These are phyloP conservation scores for Aphaenogaster floridana DNA, from an alignment of 1,140 invertebrate species.

Conservation along the genomic window DNA sequence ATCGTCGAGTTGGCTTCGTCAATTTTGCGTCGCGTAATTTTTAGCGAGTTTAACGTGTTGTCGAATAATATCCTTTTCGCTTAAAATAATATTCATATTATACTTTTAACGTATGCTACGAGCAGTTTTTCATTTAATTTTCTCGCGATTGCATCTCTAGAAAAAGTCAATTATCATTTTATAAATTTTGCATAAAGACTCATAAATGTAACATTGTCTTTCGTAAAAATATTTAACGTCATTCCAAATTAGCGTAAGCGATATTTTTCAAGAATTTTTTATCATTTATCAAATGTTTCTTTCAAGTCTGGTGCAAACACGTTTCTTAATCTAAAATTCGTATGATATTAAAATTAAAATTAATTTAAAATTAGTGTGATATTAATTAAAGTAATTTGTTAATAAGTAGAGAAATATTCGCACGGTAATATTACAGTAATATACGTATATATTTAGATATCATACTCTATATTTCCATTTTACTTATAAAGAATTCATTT, in stretches of 20 bases:
- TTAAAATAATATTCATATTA: neutral
- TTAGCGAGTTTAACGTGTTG: slow-evolving; percentile 1
- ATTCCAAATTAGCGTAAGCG: neutral
- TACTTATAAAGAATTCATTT: slow-evolving; percentile 10
- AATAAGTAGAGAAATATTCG: slow-evolving; percentile 15
- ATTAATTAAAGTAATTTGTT: slow-evolving; percentile 20
- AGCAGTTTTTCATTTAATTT: neutral
- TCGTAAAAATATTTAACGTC: neutral
- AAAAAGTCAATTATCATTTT: neutral
- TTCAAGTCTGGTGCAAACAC: neutral
- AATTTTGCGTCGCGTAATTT: slow-evolving; percentile 68
- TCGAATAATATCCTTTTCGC: slow-evolving; percentile 34
- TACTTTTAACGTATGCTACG: neutral
- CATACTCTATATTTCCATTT: slow-evolving; percentile 3
- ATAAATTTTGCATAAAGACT: neutral
- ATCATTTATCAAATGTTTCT: neutral
- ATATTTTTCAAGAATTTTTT: neutral
- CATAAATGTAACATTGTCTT: neutral
- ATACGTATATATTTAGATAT: neutral
- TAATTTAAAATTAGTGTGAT: neutral
- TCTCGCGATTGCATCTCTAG: neutral
- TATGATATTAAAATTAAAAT: too few relatives aligned
- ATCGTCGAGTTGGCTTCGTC: slow-evolving; percentile 41
- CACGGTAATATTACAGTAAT: neutral
- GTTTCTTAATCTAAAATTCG: neutral